Evolutionary conservation across 2,113 vertebrate species (phyloP), one percentile per base, ranked within the genome.

Genomic region (Ictalurus furcatus): DNA sequence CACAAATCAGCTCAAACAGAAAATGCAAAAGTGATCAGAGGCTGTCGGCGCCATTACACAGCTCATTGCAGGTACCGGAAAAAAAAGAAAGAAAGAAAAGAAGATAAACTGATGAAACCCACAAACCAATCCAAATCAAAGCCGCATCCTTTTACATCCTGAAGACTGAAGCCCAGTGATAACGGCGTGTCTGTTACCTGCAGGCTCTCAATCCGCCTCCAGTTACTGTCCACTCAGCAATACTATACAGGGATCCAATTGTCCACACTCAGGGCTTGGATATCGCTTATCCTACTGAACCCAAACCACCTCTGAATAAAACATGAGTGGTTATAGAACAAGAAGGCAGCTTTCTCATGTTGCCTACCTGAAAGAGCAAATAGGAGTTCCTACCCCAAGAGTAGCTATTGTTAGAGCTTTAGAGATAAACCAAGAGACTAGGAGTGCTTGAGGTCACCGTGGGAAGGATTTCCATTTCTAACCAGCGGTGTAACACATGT

Each of bases 221-320:
- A 7, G 89, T 92, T 91, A 87, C 91, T 48, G 80, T 88, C 63
- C 87, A 78, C 63, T 92, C 91, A 91, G 91, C 91, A 88, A 88
- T 86, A 88, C 61, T 69, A 30, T 81, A 52, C 86, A 80, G 44
- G 61, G 88, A 79, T 92, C 91, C 80, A 88, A 89, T 92, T 89
- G 84, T 37, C 81, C 34, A 23, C 37, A 78, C 85, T 88, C 73
- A 90, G 88, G 85, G 86, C 74, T 90, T 83, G 54, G 87, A 91
- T 91, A 91, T 91, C 91, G 80, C 88, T 78, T 71, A 83, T 76
- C 76, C 87, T 21, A 48, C 89, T 37, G 69, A 92, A 91, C 88
- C 85, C 88, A 88, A 92, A 85, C 86, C 86, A 88, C 37, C 74
- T 85, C 89, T 90, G 76, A 92, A 92, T 92, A 92, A 92, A 89